Percentiles rank a stretch among this genome's conserved stretches.
These are phyloP conservation scores for Choreutis nemorana DNA, from an alignment of 2,888 invertebrate species.

Conservation along the genomic window DNA sequence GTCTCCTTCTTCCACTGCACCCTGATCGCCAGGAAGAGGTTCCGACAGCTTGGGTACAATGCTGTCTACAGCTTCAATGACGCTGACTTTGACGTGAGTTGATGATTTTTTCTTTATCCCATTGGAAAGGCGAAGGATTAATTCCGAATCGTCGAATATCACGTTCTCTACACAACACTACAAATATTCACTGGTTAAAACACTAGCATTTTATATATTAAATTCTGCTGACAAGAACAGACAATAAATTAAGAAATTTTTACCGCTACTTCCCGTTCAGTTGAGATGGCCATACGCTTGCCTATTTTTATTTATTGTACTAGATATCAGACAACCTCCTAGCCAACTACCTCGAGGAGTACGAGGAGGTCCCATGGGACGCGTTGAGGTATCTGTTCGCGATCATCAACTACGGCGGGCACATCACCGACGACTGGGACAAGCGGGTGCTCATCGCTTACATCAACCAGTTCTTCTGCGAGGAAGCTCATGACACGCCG, in stretches of 20 bases:
- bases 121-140: too few species aligned
- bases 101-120: too few species aligned
- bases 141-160: too few species aligned
- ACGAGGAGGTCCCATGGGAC: slow-evolving; percentile 90
- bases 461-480: slow-evolving; percentile 83
- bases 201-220: too few species aligned
- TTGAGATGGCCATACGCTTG: neutral
- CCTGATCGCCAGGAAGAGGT: slow-evolving; percentile 84
- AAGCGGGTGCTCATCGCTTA: slow-evolving; percentile 80
- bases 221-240: too few species aligned
- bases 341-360: slow-evolving; percentile 86
- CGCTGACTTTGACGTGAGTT: slow-evolving; percentile 84
- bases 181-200: too few species aligned
- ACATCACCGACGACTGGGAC: slow-evolving; percentile 80
- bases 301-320: neutral
- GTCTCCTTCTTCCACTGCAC: slow-evolving; percentile 89
- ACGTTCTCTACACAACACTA: too few species aligned
- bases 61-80: slow-evolving; percentile 90
- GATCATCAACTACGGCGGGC: slow-evolving; percentile 89
- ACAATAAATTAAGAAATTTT: too few species aligned
- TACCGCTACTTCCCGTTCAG: too few species aligned
- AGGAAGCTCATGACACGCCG: slow-evolving; percentile 69
- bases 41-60: slow-evolving; percentile 90
- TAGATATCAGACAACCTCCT: slow-evolving; percentile 83
- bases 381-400: slow-evolving; percentile 88